phyloP scores from a whole-genome alignment of 2,113 vertebrate genomes.

The Daubentonia madagascariensis region DNA sequence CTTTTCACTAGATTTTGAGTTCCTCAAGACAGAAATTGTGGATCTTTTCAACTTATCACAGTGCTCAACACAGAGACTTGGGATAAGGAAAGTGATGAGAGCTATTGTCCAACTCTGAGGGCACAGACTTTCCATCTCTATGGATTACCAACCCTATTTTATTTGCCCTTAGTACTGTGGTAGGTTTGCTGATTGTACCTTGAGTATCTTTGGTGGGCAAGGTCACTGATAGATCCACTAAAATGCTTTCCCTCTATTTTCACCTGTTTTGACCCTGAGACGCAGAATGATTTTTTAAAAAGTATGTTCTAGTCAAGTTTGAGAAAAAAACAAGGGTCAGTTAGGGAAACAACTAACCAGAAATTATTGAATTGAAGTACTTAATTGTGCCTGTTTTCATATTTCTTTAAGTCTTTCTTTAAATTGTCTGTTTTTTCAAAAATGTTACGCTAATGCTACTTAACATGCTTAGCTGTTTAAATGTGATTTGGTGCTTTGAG shows the following conservation, averaged over 20 bases:
- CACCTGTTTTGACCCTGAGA: background rate
- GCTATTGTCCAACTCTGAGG: background rate
- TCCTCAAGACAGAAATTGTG: background rate
- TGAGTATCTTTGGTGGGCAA: background rate
- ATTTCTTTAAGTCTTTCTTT: constrained; percentile 41
- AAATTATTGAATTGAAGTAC: background rate
- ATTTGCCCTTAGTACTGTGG: background rate
- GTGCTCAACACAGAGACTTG: background rate
- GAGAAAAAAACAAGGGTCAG: background rate
- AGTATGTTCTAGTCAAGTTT: background rate
- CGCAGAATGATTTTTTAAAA: background rate
- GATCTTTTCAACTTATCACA: background rate
- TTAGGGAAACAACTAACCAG: background rate
- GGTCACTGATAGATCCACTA: background rate
- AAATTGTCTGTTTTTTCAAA: constrained; percentile 33
- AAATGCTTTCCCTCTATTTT: constrained; percentile 5
- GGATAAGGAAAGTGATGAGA: background rate
- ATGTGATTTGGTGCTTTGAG: constrained; percentile 28
- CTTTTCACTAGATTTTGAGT: background rate
- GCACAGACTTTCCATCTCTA: background rate
- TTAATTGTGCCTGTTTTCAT: background rate
- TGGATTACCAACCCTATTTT: background rate
- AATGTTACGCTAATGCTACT: constrained; percentile 2
- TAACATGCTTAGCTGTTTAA: constrained; percentile 39
- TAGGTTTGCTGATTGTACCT: background rate